Conservation (phyloP, 2,113 vertebrate species). For the Mohoua ochrocephala region DNA sequence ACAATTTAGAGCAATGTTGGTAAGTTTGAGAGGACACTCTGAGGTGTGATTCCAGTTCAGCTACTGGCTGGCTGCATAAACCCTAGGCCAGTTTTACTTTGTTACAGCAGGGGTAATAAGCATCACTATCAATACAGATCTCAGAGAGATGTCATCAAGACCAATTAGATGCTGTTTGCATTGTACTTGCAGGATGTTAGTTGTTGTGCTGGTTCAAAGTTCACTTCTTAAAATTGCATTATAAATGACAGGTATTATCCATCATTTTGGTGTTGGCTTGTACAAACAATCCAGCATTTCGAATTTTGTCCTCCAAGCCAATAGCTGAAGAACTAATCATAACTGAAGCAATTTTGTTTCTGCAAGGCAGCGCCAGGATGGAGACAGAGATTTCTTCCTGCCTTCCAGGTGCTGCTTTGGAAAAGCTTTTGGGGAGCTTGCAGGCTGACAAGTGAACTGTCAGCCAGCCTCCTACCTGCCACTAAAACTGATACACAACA, state of each 20-base stretch:
- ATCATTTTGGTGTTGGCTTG: background rate
- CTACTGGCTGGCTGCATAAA: background rate
- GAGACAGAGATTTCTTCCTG: background rate
- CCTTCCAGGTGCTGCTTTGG: background rate
- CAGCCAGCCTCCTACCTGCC: background rate
- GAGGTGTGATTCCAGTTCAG: background rate
- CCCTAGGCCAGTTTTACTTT: background rate
- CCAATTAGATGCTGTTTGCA: background rate
- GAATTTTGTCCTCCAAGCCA: background rate
- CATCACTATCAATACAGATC: background rate
- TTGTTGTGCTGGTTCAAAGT: background rate
- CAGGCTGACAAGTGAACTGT: background rate
- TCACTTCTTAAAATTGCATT: background rate
- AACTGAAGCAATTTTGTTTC: background rate
- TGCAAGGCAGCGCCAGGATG: background rate
- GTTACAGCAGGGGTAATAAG: background rate
- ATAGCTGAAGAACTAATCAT: background rate
- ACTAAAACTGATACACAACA: background rate
- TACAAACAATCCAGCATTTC: background rate
- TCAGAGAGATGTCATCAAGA: background rate
- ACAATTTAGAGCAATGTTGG: background rate
- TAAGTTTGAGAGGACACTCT: background rate
- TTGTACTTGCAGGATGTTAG: background rate
- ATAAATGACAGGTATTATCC: background rate
- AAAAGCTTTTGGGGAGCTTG: background rate